phyloP scores from a whole-genome alignment of 2,113 vertebrate species.

The Grallaria varia region DNA sequence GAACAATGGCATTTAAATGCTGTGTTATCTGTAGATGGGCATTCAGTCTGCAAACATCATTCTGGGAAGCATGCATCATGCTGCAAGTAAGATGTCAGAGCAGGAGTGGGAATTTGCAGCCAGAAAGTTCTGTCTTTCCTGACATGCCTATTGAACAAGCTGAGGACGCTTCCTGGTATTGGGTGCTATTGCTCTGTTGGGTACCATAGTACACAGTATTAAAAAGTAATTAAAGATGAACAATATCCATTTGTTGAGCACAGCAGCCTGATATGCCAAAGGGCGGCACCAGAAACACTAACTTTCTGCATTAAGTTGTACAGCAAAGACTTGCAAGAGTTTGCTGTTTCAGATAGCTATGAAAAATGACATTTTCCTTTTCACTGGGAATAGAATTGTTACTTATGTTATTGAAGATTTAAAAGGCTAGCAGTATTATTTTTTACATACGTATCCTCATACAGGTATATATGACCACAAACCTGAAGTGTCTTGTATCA shows the following conservation, averaged over 20 bases:
- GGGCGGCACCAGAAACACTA: accelerated
- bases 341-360: not conserved
- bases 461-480: not conserved
- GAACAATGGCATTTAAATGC: not conserved
- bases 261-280: not conserved
- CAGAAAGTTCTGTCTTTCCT: not conserved
- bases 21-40: not conserved
- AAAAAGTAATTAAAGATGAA: not conserved
- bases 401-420: not conserved
- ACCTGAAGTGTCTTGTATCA: not conserved
- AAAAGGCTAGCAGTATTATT: not conserved
- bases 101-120: not conserved
- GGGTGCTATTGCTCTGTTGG: not conserved
- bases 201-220: not conserved
- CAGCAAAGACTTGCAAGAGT: not conserved
- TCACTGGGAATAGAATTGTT: not conserved
- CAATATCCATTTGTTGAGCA: not conserved
- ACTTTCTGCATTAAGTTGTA: not conserved
- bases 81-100: not conserved
- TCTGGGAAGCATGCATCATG: accelerated
- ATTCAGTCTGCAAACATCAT: not conserved
- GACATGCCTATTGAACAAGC: not conserved
- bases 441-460: not conserved
- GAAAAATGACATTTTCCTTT: not conserved
- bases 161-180: not conserved